Percentiles rank a stretch among this genome's conserved stretches.
phyloP scores from a whole-genome alignment of 2,113 vertebrate genomes.

The Psammodynastes pulverulentus region DNA sequence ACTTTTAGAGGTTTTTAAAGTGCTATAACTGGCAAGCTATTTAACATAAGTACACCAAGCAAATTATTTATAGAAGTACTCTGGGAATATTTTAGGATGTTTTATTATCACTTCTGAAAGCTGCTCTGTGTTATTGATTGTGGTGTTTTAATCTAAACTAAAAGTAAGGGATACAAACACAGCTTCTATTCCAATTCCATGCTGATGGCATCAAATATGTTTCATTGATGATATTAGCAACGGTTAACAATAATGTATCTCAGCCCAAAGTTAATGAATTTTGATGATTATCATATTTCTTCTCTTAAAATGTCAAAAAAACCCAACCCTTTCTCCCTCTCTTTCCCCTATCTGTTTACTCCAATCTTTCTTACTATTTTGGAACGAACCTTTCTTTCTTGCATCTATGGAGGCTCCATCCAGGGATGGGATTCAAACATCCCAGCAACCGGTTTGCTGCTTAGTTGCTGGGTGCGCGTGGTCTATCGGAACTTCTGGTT shows the following conservation, averaged over 20 bases:
- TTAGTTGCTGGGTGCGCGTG: too few relatives aligned
- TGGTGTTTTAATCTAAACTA: slow-evolving; percentile 75
- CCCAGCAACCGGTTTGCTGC: too few relatives aligned
- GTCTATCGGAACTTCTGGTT: too few relatives aligned
- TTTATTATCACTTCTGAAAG: slow-evolving; percentile 80
- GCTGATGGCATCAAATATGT: slow-evolving; percentile 68
- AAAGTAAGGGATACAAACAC: slow-evolving; percentile 66
- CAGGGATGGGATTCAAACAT: too few relatives aligned
- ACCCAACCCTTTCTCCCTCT: slow-evolving; percentile 20
- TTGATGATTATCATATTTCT: slow-evolving; percentile 50
- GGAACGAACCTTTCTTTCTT: slow-evolving; percentile 36
- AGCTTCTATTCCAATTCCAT: slow-evolving; percentile 70
- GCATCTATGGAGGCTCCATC: too few relatives aligned
- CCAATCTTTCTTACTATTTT: slow-evolving; percentile 45
- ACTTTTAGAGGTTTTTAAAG: slow-evolving; percentile 75
- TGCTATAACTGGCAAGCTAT: slow-evolving; percentile 78
- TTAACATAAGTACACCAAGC: slow-evolving; percentile 80
- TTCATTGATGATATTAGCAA: slow-evolving; percentile 62
- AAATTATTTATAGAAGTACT: slow-evolving; percentile 82
- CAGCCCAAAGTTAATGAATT: slow-evolving; percentile 69
- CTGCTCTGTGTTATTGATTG: slow-evolving; percentile 76
- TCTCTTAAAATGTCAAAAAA: slow-evolving; percentile 31
- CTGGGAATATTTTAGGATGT: slow-evolving; percentile 80
- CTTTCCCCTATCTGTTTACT: neutral
- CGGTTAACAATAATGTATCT: slow-evolving; percentile 73